Base-by-base conservation (phyloP, 2,888 invertebrate genomes). In the Andrena fulva region DNA sequence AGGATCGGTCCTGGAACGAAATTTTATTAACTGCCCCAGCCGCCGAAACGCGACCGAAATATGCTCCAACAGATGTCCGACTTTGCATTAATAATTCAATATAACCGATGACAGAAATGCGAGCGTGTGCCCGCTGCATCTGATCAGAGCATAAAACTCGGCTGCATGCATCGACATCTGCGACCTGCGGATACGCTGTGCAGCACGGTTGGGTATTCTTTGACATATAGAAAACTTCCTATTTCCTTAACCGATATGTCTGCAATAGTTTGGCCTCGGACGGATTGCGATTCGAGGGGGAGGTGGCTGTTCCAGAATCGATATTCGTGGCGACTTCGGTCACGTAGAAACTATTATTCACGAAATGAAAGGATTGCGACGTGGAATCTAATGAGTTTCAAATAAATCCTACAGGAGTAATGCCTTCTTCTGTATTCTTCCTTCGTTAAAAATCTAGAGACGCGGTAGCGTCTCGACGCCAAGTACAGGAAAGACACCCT, bases 31-130 rank as follows among this genome's bases (percentile, higher is more conserved):
- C 50, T 3, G 68, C 10, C n/a, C 31, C 16, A 33, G 29, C 24
- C 42, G 16, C 1, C 48, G 60, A 67, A 54, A 67, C 52, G 27
- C 66, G 52, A n/a, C 10, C 68, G 35, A 70, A 66, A 60, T 59
- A 56, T 33, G 33, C 33, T 1, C 24, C 27, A 31, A 10, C 81
- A 80, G 62, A 67, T 72, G 72, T 67, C 72, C 67, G 33, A 64
- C 59, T 80, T 80, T 63, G 20, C 67, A 80, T 80, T 73, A 80
- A 80, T 80, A 80, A 80, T 80, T 80, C 80, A 63, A 72, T 80
- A 72, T 67, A 29, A 31, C 62, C 62, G 67, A 72, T 54, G 68
- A 27, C 63, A 48, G 29, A 35, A 42, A 31, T 24, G 33, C 54
- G 24, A 33, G 8, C 48, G 7, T 1, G 16, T 48, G 33, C 16